Percentiles rank a stretch among this genome's conserved stretches.
These are phyloP conservation scores for chimpanzee (Pan troglodytes) DNA, from an alignment of 2,113 vertebrate species.

Conservation along the genomic window NHGRI_mPanTro3-v2.1_pri NC_086016.1:26302501-26303000, in stretches of 20 bases:
- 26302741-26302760: constrained; percentile 48
- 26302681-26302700: background rate
- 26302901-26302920: background rate
- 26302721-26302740: background rate
- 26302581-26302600: background rate
- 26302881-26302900: constrained; percentile 39
- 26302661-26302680: background rate
- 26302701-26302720: background rate
- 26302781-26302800: constrained; percentile 53
- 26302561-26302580: background rate
- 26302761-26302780: constrained; percentile 30
- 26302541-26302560: background rate
- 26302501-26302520: background rate
- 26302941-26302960: no score
- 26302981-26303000: no score
- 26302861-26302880: constrained; percentile 30
- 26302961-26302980: no score
- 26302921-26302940: background rate
- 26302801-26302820: constrained; percentile 56
- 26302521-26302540: background rate
- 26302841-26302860: constrained; percentile 46
- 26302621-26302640: background rate
- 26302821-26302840: constrained; percentile 19
- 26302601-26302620: no score
- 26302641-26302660: background rate